Evolutionary conservation across 2,888 invertebrate species (phyloP).

Genomic region (Pachycephus smyrnensis): DNA sequence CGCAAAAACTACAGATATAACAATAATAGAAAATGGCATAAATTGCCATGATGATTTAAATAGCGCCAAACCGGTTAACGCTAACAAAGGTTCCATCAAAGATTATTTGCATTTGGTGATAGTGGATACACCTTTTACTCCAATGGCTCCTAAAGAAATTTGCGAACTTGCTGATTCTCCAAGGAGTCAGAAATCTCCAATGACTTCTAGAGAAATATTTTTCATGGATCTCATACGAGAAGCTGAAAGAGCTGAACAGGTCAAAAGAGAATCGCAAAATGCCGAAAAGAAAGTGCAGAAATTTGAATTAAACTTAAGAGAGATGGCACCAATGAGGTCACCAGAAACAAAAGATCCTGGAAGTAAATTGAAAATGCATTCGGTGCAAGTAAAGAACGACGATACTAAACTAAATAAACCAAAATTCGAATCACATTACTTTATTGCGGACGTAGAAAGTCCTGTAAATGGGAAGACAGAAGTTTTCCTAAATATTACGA

Average conservation of each 20-base stretch:
- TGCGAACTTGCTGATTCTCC: slow-evolving; percentile 22
- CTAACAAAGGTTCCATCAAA: slow-evolving; percentile 34
- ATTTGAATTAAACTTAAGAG: too few species aligned
- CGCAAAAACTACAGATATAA: slow-evolving; percentile 1
- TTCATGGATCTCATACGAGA: slow-evolving; percentile 63
- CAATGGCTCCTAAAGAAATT: not conserved
- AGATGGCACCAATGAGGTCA: too few species aligned
- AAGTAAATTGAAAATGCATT: slow-evolving; percentile 11
- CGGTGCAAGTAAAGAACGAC: slow-evolving; percentile 8
- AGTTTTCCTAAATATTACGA: slow-evolving; percentile 34
- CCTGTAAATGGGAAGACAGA: slow-evolving; percentile 35
- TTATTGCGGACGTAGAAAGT: slow-evolving; percentile 44
- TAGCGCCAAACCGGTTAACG: too few species aligned
- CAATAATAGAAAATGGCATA: slow-evolving; percentile 1
- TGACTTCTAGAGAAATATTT: slow-evolving; percentile 65
- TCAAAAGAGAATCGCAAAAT: too few species aligned
- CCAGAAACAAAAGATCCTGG: too few species aligned
- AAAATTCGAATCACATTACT: slow-evolving; percentile 31
- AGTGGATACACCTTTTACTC: slow-evolving; percentile 31
- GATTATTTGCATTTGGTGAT: slow-evolving; percentile 44
- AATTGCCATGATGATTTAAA: not conserved
- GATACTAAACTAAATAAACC: slow-evolving; percentile 10
- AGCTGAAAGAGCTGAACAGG: slow-evolving; percentile 38
- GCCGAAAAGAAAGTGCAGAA: too few species aligned
- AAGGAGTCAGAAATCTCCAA: slow-evolving; percentile 34